Evolutionary conservation across 2,888 invertebrate species (phyloP), one percentile per base, ranked within the genome.

Genomic region (Latheticus oryzae): DNA sequence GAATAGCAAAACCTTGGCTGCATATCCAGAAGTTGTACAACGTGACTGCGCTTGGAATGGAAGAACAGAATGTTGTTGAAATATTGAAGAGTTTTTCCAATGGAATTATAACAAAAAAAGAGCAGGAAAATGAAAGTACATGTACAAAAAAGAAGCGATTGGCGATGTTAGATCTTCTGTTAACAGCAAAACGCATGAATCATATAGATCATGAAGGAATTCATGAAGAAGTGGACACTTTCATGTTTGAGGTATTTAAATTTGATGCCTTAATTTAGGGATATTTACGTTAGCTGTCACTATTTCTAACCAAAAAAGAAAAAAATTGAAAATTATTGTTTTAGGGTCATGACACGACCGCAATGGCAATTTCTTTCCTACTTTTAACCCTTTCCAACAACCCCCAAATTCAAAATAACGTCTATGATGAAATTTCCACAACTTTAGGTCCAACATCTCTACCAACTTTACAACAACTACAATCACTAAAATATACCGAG

Each of bases 151-250:
- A 19, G 69, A 84, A 81, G 57, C 81, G 82, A 17, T 38, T 67
- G 30, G 68, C 69, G 3, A 64, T 73, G 58, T 38, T 73, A 15
- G 73, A 73, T 62, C 42, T 73, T 12, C 30, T 73, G 2, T n/a
- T n/a, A n/a, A n/a, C n/a, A n/a, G n/a, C n/a, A n/a, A n/a, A n/a
- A n/a, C 76, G 81, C 1, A 81, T 81, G 0, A 68, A 74, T 13
- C 28, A 55, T 21, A 83, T 84, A 19, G 80, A 83, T 64, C 79
- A 79, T 57, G 64, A 71, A 32, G 84, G 83, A 1, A 82, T 85
- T 55, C 79, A 82, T 61, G 84, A 84, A 68, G 84, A 84, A 76
- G 84, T 85, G 1, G 84, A 85, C 58, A 85, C 85, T 0, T 84
- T 85, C 43, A 84, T 85, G 82, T 85, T 85, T 70, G 85, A 83